phyloP scores from a whole-genome alignment of 1,140 invertebrate species.

The Drosophila trapezifrons region DNA sequence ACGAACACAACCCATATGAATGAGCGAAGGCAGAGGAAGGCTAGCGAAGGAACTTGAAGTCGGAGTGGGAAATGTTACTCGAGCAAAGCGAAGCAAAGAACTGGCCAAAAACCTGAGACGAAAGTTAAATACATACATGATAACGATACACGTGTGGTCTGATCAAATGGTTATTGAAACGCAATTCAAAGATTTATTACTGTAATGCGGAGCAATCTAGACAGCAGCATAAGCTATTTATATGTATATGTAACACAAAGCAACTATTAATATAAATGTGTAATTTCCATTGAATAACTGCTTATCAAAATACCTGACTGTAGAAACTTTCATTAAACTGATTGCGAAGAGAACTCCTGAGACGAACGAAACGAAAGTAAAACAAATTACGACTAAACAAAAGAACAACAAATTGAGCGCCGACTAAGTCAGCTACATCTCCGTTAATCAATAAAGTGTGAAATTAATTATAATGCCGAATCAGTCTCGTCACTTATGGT shows the following conservation, averaged over 20 bases:
- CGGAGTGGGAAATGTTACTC: conserved; percentile 24
- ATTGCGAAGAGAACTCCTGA: conserved; percentile 38
- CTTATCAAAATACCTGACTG: conserved; percentile 81
- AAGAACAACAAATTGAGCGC: conserved; percentile 56
- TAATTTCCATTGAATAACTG: conserved; percentile 78
- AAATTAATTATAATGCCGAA: conserved; percentile 42
- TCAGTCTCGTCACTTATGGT: conserved; percentile 12
- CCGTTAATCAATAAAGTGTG: conserved; percentile 68
- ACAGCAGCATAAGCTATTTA: conserved; percentile 67
- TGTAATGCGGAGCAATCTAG: conserved; percentile 68
- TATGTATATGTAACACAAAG: conserved; percentile 62
- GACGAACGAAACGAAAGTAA: conserved; percentile 43
- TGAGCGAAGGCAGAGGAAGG: conserved; percentile 33
- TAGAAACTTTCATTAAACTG: conserved; percentile 75
- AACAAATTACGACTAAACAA: conserved; percentile 48
- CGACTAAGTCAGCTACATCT: conserved; percentile 62
- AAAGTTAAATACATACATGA: conserved; percentile 42
- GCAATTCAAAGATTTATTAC: conserved; percentile 60
- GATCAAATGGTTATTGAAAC: conserved; percentile 62
- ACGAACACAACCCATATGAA: conserved; percentile 15
- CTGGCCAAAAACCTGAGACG: conserved; percentile 44
- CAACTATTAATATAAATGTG: conserved; percentile 64
- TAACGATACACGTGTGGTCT: conserved; percentile 48
- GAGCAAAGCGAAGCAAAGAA: conserved; percentile 36
- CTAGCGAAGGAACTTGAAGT: conserved; percentile 6